Percentiles rank a stretch among this genome's conserved stretches.
phyloP scores from a whole-genome alignment of 2,113 vertebrate genomes.

The Leucosticte australis region DNA sequence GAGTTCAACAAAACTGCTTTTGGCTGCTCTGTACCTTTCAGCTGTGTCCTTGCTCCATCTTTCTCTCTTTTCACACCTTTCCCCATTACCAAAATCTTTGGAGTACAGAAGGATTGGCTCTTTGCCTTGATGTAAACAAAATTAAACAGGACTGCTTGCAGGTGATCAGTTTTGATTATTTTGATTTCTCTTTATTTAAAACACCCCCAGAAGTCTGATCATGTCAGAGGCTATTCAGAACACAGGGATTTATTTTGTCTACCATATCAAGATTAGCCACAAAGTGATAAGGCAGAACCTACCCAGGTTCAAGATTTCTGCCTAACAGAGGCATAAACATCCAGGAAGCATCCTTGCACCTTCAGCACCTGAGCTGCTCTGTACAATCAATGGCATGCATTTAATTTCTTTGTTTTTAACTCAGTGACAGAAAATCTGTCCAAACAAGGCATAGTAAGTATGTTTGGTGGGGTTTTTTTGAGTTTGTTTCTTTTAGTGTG shows the following conservation, averaged over 20 bases:
- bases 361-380: neutral
- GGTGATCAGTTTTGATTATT: neutral
- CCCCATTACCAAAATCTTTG: neutral
- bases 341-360: neutral
- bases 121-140: neutral
- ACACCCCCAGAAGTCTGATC: neutral
- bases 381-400: neutral
- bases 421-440: neutral
- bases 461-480: rapidly evolving
- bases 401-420: neutral
- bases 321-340: neutral
- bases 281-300: neutral
- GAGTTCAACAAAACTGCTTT: neutral
- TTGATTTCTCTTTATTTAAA: neutral
- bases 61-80: neutral
- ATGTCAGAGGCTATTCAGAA: neutral
- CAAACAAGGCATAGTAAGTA: neutral
- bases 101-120: neutral
- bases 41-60: neutral
- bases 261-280: neutral
- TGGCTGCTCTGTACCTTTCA: neutral
- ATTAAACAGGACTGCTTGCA: neutral
- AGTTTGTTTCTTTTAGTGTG: neutral
- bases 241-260: rapidly evolving
- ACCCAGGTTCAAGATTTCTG: neutral